phyloP scores from a whole-genome alignment of 2,888 invertebrate species.

The Lottia scabra region DNA sequence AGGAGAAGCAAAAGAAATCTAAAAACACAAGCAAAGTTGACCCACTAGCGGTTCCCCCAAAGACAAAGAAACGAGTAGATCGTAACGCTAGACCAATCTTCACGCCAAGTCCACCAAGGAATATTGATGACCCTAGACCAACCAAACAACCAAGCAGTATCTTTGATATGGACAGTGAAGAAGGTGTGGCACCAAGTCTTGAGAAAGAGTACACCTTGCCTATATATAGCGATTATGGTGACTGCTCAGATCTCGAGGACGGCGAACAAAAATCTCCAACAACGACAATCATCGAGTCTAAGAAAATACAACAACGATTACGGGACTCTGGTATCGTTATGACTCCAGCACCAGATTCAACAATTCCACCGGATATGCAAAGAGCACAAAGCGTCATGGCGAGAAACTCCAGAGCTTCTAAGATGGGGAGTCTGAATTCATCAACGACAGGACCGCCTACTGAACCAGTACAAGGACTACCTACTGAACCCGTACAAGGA shows the following conservation, averaged over 20 bases:
- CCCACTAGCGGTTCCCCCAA: neutral
- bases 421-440: no score
- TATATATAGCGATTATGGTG: neutral
- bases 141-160: neutral
- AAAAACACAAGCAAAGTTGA: neutral
- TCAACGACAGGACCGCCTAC: no score
- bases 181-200: neutral
- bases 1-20: neutral
- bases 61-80: neutral
- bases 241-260: neutral
- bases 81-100: slow-evolving; percentile 24
- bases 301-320: neutral
- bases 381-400: no score
- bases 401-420: no score
- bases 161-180: neutral
- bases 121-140: neutral
- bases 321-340: neutral
- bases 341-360: neutral
- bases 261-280: neutral
- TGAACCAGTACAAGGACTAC: no score
- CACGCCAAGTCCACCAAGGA: slow-evolving; percentile 23
- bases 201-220: slow-evolving; percentile 1
- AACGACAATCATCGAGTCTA: neutral
- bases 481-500: no score
- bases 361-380: neutral